phyloP scores from a whole-genome alignment of 2,888 invertebrate genomes.

The Heliconius ethilla region DNA sequence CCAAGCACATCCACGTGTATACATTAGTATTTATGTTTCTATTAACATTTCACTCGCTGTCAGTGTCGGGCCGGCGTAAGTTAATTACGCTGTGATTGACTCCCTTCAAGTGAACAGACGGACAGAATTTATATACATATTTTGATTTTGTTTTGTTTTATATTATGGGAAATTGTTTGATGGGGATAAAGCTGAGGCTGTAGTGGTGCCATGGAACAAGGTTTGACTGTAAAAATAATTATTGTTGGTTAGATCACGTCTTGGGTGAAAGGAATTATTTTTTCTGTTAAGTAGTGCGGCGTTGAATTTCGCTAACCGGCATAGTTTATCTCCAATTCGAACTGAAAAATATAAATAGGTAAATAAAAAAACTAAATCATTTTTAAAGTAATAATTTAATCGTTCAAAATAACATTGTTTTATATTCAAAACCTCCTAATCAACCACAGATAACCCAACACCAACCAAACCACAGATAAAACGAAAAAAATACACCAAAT shows the following conservation, averaged over 20 bases:
- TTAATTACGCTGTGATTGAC: slow-evolving; percentile 47
- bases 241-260: too few species aligned
- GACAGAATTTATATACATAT: slow-evolving; percentile 30
- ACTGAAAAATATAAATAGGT: not conserved
- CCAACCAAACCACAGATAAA: slow-evolving; percentile 1
- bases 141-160: slow-evolving; percentile 29
- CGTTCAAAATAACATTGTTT: not conserved
- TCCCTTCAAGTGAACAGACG: slow-evolving; percentile 35
- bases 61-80: slow-evolving; percentile 46
- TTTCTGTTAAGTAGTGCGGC: too few species aligned
- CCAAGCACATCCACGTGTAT: slow-evolving; percentile 17
- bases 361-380: not conserved
- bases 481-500: slow-evolving; percentile 26
- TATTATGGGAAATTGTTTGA: slow-evolving; percentile 15
- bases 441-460: slow-evolving; percentile 20
- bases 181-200: not conserved
- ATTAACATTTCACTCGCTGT: slow-evolving; percentile 46
- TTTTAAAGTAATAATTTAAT: not conserved
- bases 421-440: not conserved
- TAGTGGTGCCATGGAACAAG: not conserved
- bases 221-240: too few species aligned
- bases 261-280: too few species aligned
- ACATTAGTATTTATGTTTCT: slow-evolving; percentile 43
- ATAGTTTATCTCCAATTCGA: too few species aligned
- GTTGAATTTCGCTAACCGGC: too few species aligned